Evolutionary conservation across 64 coral and sea anemone species (phyloP).

Genomic region (Montipora capricornis): DNA sequence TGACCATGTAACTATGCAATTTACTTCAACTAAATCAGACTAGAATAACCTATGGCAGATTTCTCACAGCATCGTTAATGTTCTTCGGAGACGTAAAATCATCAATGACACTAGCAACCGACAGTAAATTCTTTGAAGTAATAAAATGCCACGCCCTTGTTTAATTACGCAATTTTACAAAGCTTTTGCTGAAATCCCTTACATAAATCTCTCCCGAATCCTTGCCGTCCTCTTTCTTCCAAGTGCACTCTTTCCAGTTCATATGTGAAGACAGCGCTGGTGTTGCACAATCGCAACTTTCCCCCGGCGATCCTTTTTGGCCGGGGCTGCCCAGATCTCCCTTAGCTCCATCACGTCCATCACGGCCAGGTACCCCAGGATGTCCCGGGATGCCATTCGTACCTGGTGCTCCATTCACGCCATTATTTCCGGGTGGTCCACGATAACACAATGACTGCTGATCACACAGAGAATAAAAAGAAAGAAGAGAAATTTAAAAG

Average conservation of each 20-base stretch:
- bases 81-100: too few relatives aligned
- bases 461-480: too few relatives aligned
- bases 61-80: too few relatives aligned
- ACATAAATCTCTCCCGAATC: not conserved
- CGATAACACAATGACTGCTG: not conserved
- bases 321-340: not conserved
- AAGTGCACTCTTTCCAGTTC: conserved; percentile 2
- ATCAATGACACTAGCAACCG: too few relatives aligned
- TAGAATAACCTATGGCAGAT: too few relatives aligned
- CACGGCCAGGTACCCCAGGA: not conserved
- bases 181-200: not conserved
- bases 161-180: too few relatives aligned
- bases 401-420: not conserved
- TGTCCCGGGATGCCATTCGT: not conserved
- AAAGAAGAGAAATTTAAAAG: too few relatives aligned
- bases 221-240: not conserved
- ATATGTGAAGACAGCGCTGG: not conserved
- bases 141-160: too few relatives aligned
- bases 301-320: not conserved
- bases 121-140: too few relatives aligned
- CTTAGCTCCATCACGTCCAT: not conserved
- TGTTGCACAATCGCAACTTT: not conserved
- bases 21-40: too few relatives aligned
- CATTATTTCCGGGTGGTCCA: not conserved
- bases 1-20: too few relatives aligned